Base-by-base conservation (phyloP, 2,888 invertebrate species). In the Dryobotodes eremita region DNA sequence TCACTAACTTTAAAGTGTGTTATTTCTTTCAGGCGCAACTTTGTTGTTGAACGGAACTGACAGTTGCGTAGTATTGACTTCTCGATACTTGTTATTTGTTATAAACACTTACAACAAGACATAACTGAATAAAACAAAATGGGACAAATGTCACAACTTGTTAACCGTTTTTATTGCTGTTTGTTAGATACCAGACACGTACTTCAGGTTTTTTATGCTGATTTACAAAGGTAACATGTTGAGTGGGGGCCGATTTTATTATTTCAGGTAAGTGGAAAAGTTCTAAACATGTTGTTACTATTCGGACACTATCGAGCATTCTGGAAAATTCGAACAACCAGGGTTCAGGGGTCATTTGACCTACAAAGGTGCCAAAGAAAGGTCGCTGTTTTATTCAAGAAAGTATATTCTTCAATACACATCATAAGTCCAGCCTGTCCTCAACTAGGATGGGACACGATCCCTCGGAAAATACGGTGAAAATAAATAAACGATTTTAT, bases 1-100 rank as follows among this genome's bases (percentile, higher is more conserved):
- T 95, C 94, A 88, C 93, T 91, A 95, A 95, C 92, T 96, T 95
- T 94, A 94, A 95, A 96, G 94, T 95, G 94, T 95, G 95, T 95
- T 96, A 95, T 94, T 94, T 95, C 94, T 95, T 95, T 91, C 90
- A 90, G 90, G 87, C 89, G 89, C 90, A 94, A 95, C 93, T 95
- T 94, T 93, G 93, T 93, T 92, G 93, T 91, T 89, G 87, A 92
- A 90, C 91, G 89, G 91, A 92, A 91, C 92, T 92, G 94, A 93
- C 93, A 92, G 93, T 92, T 93, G 92, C 86, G 92, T 91, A 87
- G 91, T 93, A 92, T 93, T 91, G 93, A 94, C 93, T 94, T 89
- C 86, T 84, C 88, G 90, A 92, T 88, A 88, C 88, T 88, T 85
- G 86, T 88, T 88, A 86, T 83, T 91, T 92, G 91, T 92, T 88